Percentiles rank a stretch among this genome's conserved stretches.
Conservation (phyloP, 1,140 invertebrate species). For the Neodiprion fabricii region DNA sequence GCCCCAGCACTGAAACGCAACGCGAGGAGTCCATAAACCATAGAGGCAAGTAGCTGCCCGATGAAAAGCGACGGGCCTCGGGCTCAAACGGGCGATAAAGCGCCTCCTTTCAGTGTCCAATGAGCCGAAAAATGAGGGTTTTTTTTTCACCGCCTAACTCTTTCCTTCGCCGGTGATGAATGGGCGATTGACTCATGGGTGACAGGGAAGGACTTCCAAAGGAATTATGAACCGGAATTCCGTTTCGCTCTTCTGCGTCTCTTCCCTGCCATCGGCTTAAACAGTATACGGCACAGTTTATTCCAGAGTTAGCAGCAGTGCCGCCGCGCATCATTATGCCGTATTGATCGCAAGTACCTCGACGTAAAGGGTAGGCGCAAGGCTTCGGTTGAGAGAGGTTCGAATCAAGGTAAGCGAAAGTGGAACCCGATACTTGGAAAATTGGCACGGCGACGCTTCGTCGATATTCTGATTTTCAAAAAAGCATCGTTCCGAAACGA, state of each 20-base stretch:
- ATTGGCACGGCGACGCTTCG: too few relatives aligned
- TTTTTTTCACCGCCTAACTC: background rate
- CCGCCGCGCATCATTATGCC: background rate
- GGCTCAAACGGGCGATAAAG: background rate
- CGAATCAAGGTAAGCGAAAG: background rate
- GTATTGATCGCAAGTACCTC: background rate
- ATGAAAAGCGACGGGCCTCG: background rate
- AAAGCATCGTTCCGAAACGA: too few relatives aligned
- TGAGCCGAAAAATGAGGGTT: background rate
- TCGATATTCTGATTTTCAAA: too few relatives aligned
- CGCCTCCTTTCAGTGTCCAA: background rate
- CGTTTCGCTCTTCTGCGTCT: too few relatives aligned
- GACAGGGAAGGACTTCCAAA: background rate
- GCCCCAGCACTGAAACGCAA: background rate
- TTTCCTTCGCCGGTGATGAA: background rate
- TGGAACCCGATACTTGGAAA: too few relatives aligned
- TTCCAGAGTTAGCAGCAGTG: background rate
- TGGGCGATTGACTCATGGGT: background rate
- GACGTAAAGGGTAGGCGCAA: background rate
- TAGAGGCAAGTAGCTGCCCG: background rate
- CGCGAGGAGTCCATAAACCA: background rate
- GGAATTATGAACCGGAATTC: background rate
- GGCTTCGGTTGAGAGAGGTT: background rate
- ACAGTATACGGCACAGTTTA: background rate
- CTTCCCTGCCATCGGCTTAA: background rate